Evolutionary conservation across 2,113 vertebrate genomes (phyloP), one percentile per base, ranked within the genome.

Genomic region (Brachyhypopomus gauderio): DNA sequence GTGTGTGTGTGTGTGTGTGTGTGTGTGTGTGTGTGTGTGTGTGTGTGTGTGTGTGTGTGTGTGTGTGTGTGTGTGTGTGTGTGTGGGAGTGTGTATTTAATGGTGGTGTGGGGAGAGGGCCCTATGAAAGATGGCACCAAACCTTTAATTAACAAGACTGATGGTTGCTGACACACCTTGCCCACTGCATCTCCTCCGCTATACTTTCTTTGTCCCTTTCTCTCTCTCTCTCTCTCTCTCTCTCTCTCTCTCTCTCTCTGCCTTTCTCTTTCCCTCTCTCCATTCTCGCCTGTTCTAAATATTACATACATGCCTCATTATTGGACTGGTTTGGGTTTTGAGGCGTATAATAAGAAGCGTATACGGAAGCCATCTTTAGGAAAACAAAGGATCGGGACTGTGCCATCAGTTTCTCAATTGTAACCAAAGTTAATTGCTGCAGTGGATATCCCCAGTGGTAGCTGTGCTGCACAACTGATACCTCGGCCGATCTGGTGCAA

Each of bases 91-190:
- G 22, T 67, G 75, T 82, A n/a, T 74, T 78, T 84, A 78, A 77
- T 69, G 64, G 70, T 41, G 71, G 70, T 72, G 36, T 59, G 67
- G 69, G 48, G 25, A 58, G 45, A 55, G 52, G 69, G 30, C 38
- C 7, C 73, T 80, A 62, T 84, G 86, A 83, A 78, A 83, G 80
- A 81, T 84, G 83, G 77, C 78, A 86, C 75, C 45, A 79, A 84
- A 83, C 85, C 66, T 79, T 36, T 86, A 90, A 88, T 88, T 88
- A 86, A 75, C 88, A 75, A 84, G 79, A 89, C 85, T 79, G 78
- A 85, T 85, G 79, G 81, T 71, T 78, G 77, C 62, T 85, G 88
- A 89, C 86, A 86, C 86, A 91, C 86, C 85, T 83, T 85, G 80
- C 77, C 77, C 81, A 77, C 84, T 85, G 83, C 66, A 72, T 78